A percentile compares a stretch with the other conserved stretches of the same genome.
These are phyloP conservation scores for Scaptomyza hsui DNA, from an alignment of 1,140 invertebrate species.

Conservation along the genomic window DNA sequence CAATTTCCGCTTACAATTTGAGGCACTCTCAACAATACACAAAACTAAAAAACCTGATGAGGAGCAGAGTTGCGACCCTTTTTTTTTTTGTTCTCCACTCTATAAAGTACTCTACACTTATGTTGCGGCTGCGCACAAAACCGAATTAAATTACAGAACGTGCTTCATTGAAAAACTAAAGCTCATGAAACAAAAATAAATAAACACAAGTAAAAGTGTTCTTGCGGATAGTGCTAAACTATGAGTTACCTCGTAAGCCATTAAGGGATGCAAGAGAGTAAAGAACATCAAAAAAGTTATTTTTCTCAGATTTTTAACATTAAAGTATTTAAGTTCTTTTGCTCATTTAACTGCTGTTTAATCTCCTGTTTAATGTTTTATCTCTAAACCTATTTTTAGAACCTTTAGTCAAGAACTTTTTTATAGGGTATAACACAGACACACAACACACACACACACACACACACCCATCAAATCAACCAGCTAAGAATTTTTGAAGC, in stretches of 20 bases:
- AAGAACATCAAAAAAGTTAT: too few species aligned
- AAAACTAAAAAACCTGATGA: conserved; percentile 48
- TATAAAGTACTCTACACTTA: neutral
- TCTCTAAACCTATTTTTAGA: too few species aligned
- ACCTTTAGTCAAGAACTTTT: too few species aligned
- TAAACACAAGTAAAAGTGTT: conserved; percentile 17
- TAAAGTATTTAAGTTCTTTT: too few species aligned
- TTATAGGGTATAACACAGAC: conserved; percentile 28
- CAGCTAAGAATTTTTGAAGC: conserved; percentile 30
- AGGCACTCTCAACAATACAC: conserved; percentile 42
- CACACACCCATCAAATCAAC: neutral
- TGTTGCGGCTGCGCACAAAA: conserved; percentile 70
- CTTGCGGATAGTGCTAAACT: neutral
- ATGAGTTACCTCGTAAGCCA: neutral
- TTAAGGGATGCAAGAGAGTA: too few species aligned
- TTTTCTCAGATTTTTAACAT: too few species aligned
- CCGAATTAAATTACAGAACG: conserved; percentile 80
- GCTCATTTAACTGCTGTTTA: too few species aligned
- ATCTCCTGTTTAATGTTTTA: too few species aligned
- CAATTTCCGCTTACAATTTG: conserved; percentile 76
- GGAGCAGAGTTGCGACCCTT: conserved; percentile 49
- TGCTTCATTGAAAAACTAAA: conserved; percentile 46
- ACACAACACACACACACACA: neutral
- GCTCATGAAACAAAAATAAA: conserved; percentile 23
- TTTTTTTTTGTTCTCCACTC: conserved; percentile 24